These are phyloP conservation scores for Tachycineta bicolor DNA, from an alignment of 2,113 vertebrate species.

Conservation along the genomic window DNA sequence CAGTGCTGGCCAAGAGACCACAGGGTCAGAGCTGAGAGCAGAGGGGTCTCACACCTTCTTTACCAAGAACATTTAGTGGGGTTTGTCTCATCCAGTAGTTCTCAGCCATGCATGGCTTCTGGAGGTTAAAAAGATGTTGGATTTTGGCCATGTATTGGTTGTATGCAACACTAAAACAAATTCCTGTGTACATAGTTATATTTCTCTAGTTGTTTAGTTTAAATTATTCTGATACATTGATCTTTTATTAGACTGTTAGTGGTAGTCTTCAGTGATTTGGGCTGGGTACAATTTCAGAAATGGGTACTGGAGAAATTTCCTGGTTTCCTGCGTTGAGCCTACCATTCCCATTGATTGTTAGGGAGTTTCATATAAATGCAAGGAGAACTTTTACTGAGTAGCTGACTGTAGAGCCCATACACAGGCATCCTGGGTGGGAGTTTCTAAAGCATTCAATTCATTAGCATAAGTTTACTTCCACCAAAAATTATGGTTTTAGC, in stretches of 20 bases:
- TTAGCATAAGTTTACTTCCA: neutral
- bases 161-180: neutral
- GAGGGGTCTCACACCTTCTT: neutral
- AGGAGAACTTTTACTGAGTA: neutral
- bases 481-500: neutral
- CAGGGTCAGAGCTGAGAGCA: neutral
- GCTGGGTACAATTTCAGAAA: neutral
- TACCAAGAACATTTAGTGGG: neutral
- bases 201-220: neutral
- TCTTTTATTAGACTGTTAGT: neutral
- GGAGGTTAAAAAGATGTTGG: neutral
- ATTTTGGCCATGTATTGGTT: neutral
- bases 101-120: neutral
- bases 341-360: neutral
- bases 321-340: accelerated
- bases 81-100: neutral
- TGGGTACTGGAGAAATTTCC: neutral
- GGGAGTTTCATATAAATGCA: neutral
- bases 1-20: accelerated
- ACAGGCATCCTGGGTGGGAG: neutral
- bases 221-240: neutral
- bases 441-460: neutral
- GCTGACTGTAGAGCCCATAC: neutral
- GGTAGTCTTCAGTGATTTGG: neutral
- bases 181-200: neutral